phyloP scores from a whole-genome alignment of 1,140 invertebrate species.

The Drosophila sp. region DNA sequence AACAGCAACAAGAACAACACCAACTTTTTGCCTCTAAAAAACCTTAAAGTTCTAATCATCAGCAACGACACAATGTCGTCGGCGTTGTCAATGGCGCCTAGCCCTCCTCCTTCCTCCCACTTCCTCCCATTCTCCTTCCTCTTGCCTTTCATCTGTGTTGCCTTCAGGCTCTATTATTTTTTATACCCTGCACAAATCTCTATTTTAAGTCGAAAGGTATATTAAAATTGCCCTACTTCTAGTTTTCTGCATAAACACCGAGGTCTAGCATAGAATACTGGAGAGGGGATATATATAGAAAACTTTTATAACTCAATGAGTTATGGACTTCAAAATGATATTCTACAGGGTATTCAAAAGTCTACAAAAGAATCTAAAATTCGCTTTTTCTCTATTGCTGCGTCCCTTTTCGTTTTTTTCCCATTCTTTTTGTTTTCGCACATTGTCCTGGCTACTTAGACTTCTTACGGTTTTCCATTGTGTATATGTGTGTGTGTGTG shows the following conservation, averaged over 20 bases:
- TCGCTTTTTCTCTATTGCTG: background rate
- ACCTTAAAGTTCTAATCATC: slow-evolving; percentile 64
- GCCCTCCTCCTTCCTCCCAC: too few relatives aligned
- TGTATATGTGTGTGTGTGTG: slow-evolving; percentile 28
- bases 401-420: slow-evolving; percentile 39
- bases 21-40: slow-evolving; percentile 42
- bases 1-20: slow-evolving; percentile 22
- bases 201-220: background rate
- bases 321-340: too few relatives aligned
- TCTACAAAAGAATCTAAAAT: background rate
- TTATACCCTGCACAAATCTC: slow-evolving; percentile 1
- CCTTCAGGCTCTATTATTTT: slow-evolving; percentile 8
- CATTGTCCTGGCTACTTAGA: slow-evolving; percentile 57
- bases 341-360: background rate
- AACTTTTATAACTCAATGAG: too few relatives aligned
- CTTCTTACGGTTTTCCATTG: slow-evolving; percentile 25
- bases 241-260: background rate
- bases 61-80: slow-evolving; percentile 20
- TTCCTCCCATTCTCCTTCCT: background rate
- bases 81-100: slow-evolving; percentile 14
- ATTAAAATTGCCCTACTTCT: background rate
- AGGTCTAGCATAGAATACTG: too few relatives aligned
- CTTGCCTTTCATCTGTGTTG: slow-evolving; percentile 39
- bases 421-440: background rate
- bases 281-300: too few relatives aligned